phyloP scores from a whole-genome alignment of 1,140 invertebrate species.

The Aethina tumida region DNA sequence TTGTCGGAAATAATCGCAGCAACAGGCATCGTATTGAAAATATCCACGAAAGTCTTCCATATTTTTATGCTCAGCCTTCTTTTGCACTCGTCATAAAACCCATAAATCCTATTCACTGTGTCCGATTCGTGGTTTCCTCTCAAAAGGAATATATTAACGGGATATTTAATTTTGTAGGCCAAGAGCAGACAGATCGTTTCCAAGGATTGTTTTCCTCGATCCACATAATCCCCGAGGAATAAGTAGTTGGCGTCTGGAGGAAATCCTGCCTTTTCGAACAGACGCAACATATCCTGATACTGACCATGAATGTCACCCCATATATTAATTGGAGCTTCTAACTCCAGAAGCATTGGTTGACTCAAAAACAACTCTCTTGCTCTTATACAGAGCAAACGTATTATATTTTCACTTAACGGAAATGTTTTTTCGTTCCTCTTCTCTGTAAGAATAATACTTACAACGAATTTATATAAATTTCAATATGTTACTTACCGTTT shows the following conservation, averaged over 20 bases:
- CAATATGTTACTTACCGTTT: too few relatives aligned
- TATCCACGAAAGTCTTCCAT: constrained; percentile 83
- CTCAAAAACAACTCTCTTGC: constrained; percentile 95
- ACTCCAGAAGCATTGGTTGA: constrained; percentile 93
- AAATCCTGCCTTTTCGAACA: constrained; percentile 97
- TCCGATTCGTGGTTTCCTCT: constrained; percentile 84
- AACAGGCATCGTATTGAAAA: constrained; percentile 83
- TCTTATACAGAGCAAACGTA: constrained; percentile 87
- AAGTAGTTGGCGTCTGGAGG: constrained; percentile 94
- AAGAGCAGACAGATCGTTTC: constrained; percentile 81
- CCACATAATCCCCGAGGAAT: constrained; percentile 90
- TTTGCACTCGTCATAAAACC: constrained; percentile 74
- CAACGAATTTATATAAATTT: too few relatives aligned
- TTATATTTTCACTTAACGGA: too few relatives aligned
- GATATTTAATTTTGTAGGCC: constrained; percentile 93
- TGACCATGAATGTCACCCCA: constrained; percentile 92
- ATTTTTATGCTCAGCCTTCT: constrained; percentile 76
- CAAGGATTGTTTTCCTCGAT: constrained; percentile 78
- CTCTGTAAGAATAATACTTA: too few relatives aligned
- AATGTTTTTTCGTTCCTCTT: too few relatives aligned
- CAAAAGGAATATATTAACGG: constrained; percentile 85
- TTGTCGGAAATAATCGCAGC: constrained; percentile 81
- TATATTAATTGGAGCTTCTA: constrained; percentile 86
- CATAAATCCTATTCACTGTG: constrained; percentile 80
- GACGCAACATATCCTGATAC: constrained; percentile 83